Conservation (phyloP, 2,113 vertebrate genomes). For the Leptosomus discolor region DNA sequence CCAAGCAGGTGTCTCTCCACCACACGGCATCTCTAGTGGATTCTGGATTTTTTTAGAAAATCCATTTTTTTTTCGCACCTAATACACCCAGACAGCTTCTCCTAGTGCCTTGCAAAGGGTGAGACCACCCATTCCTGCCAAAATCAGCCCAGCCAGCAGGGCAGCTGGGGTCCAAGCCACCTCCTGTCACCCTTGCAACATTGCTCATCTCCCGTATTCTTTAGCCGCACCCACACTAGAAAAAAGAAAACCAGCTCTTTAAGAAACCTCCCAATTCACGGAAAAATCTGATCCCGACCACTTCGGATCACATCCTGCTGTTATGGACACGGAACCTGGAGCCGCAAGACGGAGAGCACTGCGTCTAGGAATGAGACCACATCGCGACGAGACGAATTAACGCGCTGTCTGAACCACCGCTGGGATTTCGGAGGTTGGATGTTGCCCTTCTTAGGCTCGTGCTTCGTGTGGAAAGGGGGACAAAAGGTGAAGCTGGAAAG, state of each 20-base stretch:
- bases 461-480: not conserved
- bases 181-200: accelerated
- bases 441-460: not conserved
- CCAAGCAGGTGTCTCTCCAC: not conserved
- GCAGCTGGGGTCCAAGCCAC: not conserved
- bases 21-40: not conserved
- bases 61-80: not conserved
- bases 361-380: not conserved
- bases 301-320: not conserved
- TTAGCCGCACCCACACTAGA: not conserved
- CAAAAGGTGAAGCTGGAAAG: not conserved
- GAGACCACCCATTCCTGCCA: not conserved
- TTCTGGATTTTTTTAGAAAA: not conserved
- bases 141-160: not conserved
- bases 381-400: not conserved
- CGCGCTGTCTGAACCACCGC: not conserved
- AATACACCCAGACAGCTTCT: not conserved
- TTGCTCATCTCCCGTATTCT: not conserved
- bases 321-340: not conserved
- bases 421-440: not conserved
- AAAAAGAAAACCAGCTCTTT: not conserved
- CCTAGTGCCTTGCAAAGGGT: not conserved
- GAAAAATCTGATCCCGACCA: not conserved
- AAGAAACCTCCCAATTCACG: not conserved
- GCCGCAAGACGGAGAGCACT: not conserved